Base-by-base conservation (phyloP, 1,140 invertebrate genomes). In the Coenobita brevimanus region DNA sequence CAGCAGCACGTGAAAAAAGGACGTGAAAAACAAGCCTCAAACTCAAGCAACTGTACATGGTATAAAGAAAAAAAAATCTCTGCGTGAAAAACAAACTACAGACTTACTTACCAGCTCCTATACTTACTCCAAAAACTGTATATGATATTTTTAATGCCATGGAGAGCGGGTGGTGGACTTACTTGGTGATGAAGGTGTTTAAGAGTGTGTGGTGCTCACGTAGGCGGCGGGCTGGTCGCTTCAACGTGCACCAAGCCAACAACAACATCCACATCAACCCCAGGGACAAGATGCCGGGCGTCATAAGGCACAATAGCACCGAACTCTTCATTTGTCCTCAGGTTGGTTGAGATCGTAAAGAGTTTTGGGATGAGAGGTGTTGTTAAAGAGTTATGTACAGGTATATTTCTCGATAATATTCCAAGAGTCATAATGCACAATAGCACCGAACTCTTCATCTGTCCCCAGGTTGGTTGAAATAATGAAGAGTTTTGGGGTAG, bases 191-290 rank as follows among this genome's bases (percentile, higher is more conserved):
- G 82, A 89, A 89, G 82, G n/a, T 89, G 33, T 86, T 89, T 41
- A 89, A 89, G 69, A 64, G 75, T 27, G 33, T 89, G 21, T 85
- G 75, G 89, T 89, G 89, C 50, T 73, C 89, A 3, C 64, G 82
- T 13, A 46, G 76, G 24, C 43, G 69, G 30, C 41, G 89, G 24
- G 89, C 89, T 17, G 89, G 89, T 2, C 67, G 82, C 10, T 89
- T 89, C 54, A 89, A 89, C 41, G 82, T 89, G 41, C 82, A 89
- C 33, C 50, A 81, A n/a, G 89, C 89, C 38, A 89, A 89, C 41
- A 50, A 79, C 60, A 85, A 76, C 62, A 80, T 81, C 76, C 27
- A 21, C 13, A 27, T 6, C 36, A 17, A 6, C 38, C n/a, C 27
- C 60, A 69, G 38, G 43, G 67, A 80, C 46, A 85, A 89, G n/a